Percentiles rank a stretch among this genome's conserved stretches.
These are phyloP conservation scores for Periplaneta americana DNA, from an alignment of 1,140 invertebrate species.

Conservation along the genomic window DNA sequence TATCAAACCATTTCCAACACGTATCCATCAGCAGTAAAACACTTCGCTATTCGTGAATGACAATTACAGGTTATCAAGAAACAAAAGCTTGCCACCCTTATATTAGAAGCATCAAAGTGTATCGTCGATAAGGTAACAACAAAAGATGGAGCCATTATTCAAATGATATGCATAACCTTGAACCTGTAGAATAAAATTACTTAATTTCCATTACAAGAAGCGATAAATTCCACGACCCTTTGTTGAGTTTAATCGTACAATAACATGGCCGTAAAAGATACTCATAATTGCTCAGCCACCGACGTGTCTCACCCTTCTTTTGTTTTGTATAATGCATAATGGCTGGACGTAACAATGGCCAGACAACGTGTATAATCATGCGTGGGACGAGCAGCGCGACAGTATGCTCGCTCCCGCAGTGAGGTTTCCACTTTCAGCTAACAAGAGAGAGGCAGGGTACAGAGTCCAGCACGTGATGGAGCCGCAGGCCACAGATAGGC, in stretches of 20 bases:
- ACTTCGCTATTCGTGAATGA: not conserved
- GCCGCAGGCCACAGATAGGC: too few relatives aligned
- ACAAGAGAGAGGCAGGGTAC: not conserved
- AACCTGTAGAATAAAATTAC: not conserved
- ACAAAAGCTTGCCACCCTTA: not conserved
- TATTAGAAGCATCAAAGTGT: not conserved
- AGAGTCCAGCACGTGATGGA: not conserved
- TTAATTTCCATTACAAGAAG: not conserved
- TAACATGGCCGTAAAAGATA: not conserved
- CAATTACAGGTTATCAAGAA: not conserved
- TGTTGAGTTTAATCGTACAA: not conserved
- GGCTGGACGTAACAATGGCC: not conserved
- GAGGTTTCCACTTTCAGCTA: not conserved
- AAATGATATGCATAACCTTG: too few relatives aligned
- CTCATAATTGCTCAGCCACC: not conserved
- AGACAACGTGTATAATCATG: not conserved
- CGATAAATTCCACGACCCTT: not conserved
- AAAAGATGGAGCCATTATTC: not conserved
- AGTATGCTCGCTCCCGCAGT: not conserved
- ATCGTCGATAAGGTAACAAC: not conserved
- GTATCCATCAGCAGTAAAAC: too few relatives aligned
- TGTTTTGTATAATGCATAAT: not conserved
- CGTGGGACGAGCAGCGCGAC: not conserved
- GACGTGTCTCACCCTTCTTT: not conserved
- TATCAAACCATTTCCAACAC: too few relatives aligned